Percentiles rank a stretch among this genome's conserved stretches.
These are phyloP conservation scores for Anser cygnoides DNA, from an alignment of 2,113 vertebrate species.

Conservation along the genomic window DNA sequence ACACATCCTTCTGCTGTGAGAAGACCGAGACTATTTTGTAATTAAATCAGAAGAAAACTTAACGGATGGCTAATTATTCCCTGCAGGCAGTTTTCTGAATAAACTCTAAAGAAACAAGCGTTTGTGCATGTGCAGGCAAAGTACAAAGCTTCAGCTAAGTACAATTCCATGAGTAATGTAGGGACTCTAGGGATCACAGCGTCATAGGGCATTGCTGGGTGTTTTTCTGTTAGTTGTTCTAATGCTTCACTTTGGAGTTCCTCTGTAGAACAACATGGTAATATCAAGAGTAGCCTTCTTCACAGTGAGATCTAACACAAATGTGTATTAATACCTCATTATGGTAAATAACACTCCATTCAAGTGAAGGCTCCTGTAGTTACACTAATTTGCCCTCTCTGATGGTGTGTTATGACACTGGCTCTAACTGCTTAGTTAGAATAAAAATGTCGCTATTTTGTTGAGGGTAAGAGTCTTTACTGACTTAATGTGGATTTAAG, in stretches of 20 bases:
- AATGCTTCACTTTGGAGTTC: neutral
- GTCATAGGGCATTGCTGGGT: neutral
- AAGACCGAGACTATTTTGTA: neutral
- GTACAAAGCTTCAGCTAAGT: conserved; percentile 31
- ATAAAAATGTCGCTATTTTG: neutral
- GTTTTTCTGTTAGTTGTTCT: neutral
- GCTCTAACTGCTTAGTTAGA: neutral
- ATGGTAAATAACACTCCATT: conserved; percentile 8
- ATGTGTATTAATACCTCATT: neutral
- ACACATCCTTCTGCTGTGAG: neutral
- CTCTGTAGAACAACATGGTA: neutral
- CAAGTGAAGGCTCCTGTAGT: conserved; percentile 27
- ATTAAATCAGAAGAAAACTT: conserved; percentile 8
- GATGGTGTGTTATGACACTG: conserved; percentile 20
- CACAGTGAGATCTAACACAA: neutral
- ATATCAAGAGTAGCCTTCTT: conserved; percentile 13
- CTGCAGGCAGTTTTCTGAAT: conserved; percentile 30
- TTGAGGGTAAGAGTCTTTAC: neutral
- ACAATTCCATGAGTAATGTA: neutral
- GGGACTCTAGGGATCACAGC: neutral
- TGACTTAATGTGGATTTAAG: neutral
- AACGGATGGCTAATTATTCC: conserved; percentile 27
- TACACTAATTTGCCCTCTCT: conserved; percentile 54
- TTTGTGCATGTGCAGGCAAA: conserved; percentile 36
- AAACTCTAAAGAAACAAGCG: neutral